These are phyloP conservation scores for Sebastes itinus DNA, from an alignment of 2,797 vertebrate genomes.

Conservation along the genomic window DNA sequence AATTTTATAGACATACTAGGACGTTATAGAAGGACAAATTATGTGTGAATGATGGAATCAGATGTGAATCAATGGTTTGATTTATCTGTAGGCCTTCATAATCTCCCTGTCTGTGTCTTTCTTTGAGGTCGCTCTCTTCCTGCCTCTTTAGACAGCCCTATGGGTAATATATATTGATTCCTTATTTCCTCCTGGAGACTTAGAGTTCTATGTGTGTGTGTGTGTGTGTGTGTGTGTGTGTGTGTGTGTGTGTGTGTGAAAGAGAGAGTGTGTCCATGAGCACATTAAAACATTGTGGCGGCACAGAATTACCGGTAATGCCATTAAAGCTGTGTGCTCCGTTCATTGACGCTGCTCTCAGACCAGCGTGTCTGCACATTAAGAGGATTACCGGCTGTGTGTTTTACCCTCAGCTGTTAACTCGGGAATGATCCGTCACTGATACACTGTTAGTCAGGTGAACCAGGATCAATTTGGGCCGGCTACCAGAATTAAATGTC, in stretches of 20 bases:
- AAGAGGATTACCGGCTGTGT: constrained; percentile 72
- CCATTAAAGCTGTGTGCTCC: constrained; percentile 76
- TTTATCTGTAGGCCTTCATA: constrained; percentile 25
- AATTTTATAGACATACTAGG: background rate
- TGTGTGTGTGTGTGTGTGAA: background rate
- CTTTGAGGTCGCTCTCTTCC: constrained; percentile 55
- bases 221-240: constrained; percentile 25
- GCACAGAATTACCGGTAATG: constrained; percentile 80
- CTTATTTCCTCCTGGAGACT: constrained; percentile 67
- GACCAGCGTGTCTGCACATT: constrained; percentile 58
- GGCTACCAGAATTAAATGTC: constrained; percentile 60
- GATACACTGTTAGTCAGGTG: constrained; percentile 65
- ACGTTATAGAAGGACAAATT: background rate
- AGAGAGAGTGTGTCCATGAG: constrained; percentile 48
- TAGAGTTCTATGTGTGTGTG: constrained; percentile 21
- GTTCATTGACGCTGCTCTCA: constrained; percentile 52
- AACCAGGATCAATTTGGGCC: constrained; percentile 58
- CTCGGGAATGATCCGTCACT: constrained; percentile 69
- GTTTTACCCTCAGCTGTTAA: constrained; percentile 68
- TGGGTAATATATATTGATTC: constrained; percentile 71
- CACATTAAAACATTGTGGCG: constrained; percentile 68
- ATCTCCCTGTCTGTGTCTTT: constrained; percentile 27
- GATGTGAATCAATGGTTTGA: constrained; percentile 52
- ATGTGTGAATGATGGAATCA: constrained; percentile 29
- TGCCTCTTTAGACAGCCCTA: constrained; percentile 53